A percentile compares a stretch with the other conserved stretches of the same genome.
Conservation (phyloP, 1,140 invertebrate species). For the Drosophila mauritiana region DNA sequence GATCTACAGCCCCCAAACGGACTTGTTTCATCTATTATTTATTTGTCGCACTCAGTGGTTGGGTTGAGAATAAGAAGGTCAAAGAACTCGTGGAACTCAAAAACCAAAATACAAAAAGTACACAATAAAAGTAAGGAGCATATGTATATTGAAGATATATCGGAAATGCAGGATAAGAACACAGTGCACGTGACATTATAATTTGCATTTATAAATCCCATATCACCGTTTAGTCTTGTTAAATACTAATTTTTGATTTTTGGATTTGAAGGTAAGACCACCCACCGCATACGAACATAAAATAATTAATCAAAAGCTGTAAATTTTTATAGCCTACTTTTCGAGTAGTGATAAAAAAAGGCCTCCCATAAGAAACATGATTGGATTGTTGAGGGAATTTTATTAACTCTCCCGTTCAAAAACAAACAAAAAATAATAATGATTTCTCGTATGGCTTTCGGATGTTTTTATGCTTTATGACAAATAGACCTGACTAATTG, state of each 20-base stretch:
- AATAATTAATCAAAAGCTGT: conserved; percentile 2
- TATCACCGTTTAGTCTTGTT: no score
- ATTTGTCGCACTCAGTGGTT: conserved; percentile 9
- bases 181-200: no score
- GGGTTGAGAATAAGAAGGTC: conserved; percentile 16
- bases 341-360: not conserved
- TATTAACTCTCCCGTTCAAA: conserved; percentile 24
- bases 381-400: conserved; percentile 17
- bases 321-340: not conserved
- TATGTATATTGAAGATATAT: no score
- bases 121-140: not conserved
- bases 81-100: conserved; percentile 11
- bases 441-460: conserved; percentile 25
- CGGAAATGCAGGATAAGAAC: no score
- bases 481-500: conserved; percentile 71
- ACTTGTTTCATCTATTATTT: conserved; percentile 35
- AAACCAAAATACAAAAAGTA: not conserved
- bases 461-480: conserved; percentile 56
- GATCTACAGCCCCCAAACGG: not conserved
- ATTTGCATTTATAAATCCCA: no score
- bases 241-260: no score
- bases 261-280: not conserved
- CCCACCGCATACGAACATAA: not conserved
- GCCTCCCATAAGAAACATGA: conserved; percentile 13
- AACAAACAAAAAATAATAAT: conserved; percentile 10